These are phyloP conservation scores for Crenuchus spilurus DNA, from an alignment of 2,797 vertebrate species.

Conservation along the genomic window DNA sequence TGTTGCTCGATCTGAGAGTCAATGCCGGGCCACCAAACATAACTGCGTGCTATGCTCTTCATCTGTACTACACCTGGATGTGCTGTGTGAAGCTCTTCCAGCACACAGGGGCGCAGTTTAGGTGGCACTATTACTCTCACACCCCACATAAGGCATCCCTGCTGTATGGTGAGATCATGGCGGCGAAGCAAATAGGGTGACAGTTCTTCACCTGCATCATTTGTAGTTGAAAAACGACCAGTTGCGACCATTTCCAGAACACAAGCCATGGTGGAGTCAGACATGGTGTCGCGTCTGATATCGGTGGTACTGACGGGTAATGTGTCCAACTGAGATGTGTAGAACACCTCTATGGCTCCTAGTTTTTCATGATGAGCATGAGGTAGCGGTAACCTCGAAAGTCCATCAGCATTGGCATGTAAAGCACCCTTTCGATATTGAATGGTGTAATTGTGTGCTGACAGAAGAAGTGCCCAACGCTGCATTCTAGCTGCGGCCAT, in stretches of 20 bases:
- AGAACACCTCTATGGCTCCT: slow-evolving; percentile 4
- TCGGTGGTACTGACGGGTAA: slow-evolving; percentile 5
- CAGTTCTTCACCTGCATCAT: neutral
- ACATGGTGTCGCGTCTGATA: neutral
- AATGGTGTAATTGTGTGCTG: neutral
- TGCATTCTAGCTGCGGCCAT: neutral
- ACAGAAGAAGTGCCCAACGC: neutral
- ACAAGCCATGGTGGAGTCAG: slow-evolving; percentile 2
- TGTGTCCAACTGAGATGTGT: slow-evolving; percentile 2
- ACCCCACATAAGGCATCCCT: slow-evolving; percentile 14
- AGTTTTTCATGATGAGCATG: neutral
- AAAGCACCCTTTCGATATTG: neutral
- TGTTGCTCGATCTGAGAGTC: neutral
- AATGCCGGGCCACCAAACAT: slow-evolving; percentile 11
- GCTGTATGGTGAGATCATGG: neutral
- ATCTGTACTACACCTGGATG: slow-evolving; percentile 38
- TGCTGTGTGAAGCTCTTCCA: slow-evolving; percentile 11
- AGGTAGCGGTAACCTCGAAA: too few relatives aligned
- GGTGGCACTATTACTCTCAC: slow-evolving; percentile 42
- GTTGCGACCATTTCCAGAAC: slow-evolving; percentile 35
- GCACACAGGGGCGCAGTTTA: slow-evolving; percentile 19
- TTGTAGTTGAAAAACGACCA: slow-evolving; percentile 12
- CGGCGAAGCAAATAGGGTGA: neutral
- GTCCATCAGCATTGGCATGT: too few relatives aligned
- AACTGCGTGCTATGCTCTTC: slow-evolving; percentile 5